Evolutionary conservation across 2,888 invertebrate genomes (phyloP), one percentile per base, ranked within the genome.

Genomic region (Polia nebulosa): DNA sequence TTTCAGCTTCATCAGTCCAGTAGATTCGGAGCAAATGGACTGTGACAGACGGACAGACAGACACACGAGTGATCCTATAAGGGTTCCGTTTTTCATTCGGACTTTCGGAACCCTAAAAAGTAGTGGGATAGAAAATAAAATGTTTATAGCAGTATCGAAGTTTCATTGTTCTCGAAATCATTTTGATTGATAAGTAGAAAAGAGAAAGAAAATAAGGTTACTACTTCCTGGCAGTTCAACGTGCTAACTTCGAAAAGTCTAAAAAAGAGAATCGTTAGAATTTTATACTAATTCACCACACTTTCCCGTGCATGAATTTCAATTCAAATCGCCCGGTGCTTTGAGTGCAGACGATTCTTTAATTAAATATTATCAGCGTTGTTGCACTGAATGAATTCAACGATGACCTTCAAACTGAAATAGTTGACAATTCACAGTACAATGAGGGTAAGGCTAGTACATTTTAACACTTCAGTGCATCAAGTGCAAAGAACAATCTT

Each of bases 171-270:
- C n/a, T n/a, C n/a, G n/a, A n/a, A n/a, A n/a, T n/a, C n/a, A n/a
- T n/a, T n/a, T n/a, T n/a, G n/a, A n/a, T n/a, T n/a, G n/a, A n/a
- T n/a, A n/a, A n/a, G n/a, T n/a, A n/a, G n/a, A 44, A 44, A 44
- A 20, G 44, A 20, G 44, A 44, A 32, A 32, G 11, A 22, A 67
- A 22, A 53, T 27, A 32, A 47, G 72, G 41, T 47, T 25, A 29
- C 22, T 53, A 41, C 29, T 32, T 47, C 8, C 45, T 22, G 8
- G 11, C 36, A 49, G 58, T 67, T 76, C 45, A 58, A 34, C 36
- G 17, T 36, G 51, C 56, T 76, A 45, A 76, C 47, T 70, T 69
- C 41, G 36, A 70, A 27, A 68, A 52, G 39, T 41, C 51, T 27
- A 29, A 61, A 61, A 44, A 32, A 32, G n/a, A 15, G 25, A 17